Evolutionary conservation across 1,140 invertebrate species (phyloP).

Genomic region (Sminthurides bifidus): DNA sequence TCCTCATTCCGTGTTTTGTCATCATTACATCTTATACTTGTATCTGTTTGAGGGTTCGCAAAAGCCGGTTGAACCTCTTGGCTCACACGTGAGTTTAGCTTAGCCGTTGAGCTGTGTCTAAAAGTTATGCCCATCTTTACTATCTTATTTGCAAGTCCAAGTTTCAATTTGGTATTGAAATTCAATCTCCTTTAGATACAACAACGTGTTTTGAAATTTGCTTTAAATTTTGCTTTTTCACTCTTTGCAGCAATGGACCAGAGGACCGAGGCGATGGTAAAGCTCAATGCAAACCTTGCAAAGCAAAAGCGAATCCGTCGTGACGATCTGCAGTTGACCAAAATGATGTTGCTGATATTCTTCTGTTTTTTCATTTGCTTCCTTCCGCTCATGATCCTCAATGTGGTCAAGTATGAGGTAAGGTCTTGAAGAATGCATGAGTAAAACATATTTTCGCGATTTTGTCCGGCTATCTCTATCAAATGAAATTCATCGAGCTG

Average conservation of each 20-base stretch:
- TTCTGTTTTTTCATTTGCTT: slow-evolving; percentile 70
- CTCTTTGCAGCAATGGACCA: too few species aligned
- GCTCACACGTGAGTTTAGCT: slow-evolving; percentile 46
- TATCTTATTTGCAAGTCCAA: too few species aligned
- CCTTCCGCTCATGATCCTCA: slow-evolving; percentile 70
- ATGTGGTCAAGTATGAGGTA: slow-evolving; percentile 61
- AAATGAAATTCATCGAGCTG: background rate
- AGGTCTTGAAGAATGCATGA: background rate
- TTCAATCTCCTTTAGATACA: too few species aligned
- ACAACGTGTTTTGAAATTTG: too few species aligned
- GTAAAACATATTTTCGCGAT: too few species aligned
- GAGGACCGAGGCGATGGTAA: too few species aligned
- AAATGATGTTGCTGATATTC: slow-evolving; percentile 74
- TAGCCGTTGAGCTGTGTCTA: too few species aligned
- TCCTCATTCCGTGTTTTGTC: slow-evolving; percentile 64
- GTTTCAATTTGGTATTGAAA: too few species aligned
- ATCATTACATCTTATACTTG: slow-evolving; percentile 72
- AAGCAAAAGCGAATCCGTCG: slow-evolving; percentile 31
- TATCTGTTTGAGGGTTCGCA: slow-evolving; percentile 66
- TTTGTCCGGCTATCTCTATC: too few species aligned
- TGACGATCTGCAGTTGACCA: slow-evolving; percentile 65
- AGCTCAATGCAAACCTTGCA: too few species aligned
- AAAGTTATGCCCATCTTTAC: too few species aligned
- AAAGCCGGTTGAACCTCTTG: slow-evolving; percentile 55
- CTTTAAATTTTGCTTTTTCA: too few species aligned